Evolutionary conservation across 53 echinoderm and acorn worm species (phyloP), one percentile per base, ranked within the genome.

Genomic region (Echinarachnius parma): DNA sequence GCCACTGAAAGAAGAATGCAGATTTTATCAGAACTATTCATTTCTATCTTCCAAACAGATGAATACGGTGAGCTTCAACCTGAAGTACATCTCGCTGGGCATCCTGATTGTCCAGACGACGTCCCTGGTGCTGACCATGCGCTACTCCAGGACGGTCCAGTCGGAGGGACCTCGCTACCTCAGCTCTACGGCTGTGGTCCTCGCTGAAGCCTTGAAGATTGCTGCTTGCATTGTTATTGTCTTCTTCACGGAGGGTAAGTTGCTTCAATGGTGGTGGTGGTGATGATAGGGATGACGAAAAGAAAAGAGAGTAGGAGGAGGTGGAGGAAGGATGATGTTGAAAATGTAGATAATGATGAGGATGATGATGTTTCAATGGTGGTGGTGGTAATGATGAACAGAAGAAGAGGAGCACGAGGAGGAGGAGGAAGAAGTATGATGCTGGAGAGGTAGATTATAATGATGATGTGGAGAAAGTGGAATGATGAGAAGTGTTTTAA

Each of bases 61-160:
- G 93, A 56, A 69, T 20, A 36, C 80, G 19, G 55, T 91, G 29
- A 64, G 48, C 28, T 71, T 80, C n/a, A 96, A 90, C 81, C 81
- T 85, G 33, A 91, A 91, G 71, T 96, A 96, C 64, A 48, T 96
- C 15, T 96, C 91, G 3, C 85, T 96, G 61, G 78, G 79, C 33
- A 47, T 96, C 31, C 76, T 96, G 24, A 91, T 96, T 55, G 46
- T 96, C 24, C 96, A 88, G 83, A 96, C 96, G 1, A 91, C 91
- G 1, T 72, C 85, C 23, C 50, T 90, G 28, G 96, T 96, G 28
- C 75, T 96, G 64, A 87, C 83, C 3, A 77, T 96, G 82, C 61
- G 96, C 5, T 96, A 91, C 49, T 91, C 91, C n/a, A 75, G 95
- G 42, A 91, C 80, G 19, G 85, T 85, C 23, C 78, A 96, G 68